phyloP scores from a whole-genome alignment of 53 echinoderm and acorn worm species.

The Henricia sp. region DNA sequence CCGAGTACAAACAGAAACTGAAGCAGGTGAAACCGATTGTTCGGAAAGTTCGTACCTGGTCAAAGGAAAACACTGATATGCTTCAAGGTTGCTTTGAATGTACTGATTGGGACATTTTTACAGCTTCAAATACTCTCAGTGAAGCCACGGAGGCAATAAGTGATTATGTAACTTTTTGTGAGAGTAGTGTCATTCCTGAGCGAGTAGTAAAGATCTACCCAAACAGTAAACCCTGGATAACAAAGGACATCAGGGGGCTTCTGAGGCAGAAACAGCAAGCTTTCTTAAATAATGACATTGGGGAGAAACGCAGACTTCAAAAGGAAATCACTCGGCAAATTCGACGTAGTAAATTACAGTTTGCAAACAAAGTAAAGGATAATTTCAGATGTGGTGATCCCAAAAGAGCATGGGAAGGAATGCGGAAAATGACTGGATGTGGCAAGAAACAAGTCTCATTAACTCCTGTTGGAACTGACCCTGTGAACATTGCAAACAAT shows the following conservation, averaged over 20 bases:
- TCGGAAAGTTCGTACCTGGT: background rate
- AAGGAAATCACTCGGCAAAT: background rate
- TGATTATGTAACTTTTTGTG: background rate
- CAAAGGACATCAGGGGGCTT: background rate
- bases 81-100: background rate
- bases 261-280: slow-evolving; percentile 3
- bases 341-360: background rate
- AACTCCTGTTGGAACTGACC: too few relatives aligned
- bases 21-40: background rate
- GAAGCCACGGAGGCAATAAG: background rate
- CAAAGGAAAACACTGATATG: background rate
- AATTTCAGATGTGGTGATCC: background rate
- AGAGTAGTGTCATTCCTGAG: background rate
- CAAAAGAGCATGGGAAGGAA: background rate
- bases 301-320: background rate
- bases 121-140: background rate
- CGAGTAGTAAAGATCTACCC: background rate
- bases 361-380: background rate
- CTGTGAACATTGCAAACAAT: too few relatives aligned
- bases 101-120: background rate
- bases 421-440: background rate
- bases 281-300: background rate
- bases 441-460: background rate
- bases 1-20: slow-evolving; percentile 32
- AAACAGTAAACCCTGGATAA: background rate